Base-by-base conservation (phyloP, 2,888 invertebrate species). In the Liodrosophila aerea region DNA sequence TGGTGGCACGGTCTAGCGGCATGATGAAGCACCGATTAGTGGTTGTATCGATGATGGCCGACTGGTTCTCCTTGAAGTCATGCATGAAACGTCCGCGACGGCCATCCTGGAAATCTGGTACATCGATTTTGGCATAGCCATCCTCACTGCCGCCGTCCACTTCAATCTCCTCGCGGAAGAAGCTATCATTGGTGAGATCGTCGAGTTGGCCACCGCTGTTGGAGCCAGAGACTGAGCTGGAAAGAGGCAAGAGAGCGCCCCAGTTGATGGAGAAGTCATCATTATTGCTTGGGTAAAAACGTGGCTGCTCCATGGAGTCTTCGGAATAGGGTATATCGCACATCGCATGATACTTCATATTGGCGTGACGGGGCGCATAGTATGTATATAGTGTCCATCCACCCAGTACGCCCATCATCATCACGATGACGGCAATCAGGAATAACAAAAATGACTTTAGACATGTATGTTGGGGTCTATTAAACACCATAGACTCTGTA, bases 81-180 rank as follows among this genome's bases (percentile, higher is more conserved):
- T 98, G 98, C 77, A 98, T 94, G 87, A 98, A 97, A 66, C 95
- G 93, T 51, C 97, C 96, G 40, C 92, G 93, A 30, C 94, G 93
- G 1, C 96, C 96, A 71, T 95, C 94, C 64, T 93, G 93, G 87
- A 96, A 96, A 87, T 95, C 94, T 9, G 95, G 94, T 5, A 98
- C 97, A 78, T 95, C 93, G 76, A 98, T 96, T 89, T 94, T 95
- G 88, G 97, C 96, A 87, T 94, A 94, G 47, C 92, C 91, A 69
- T 94, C 94, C 18, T 92, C 92, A 43, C 93, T 92, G 29, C 76
- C 86, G 39, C 93, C 88, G 85, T 94, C 95, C 72, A 98, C 92
- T 86, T 97, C 96, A 78, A 97, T 93, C 69, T 94, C 93, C 90
- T 97, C 97, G 56, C 93, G 93, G 87, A 97, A 94, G 76, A 92